Evolutionary conservation across 2,113 vertebrate genomes (phyloP).

Genomic region (Seriola aureovittata): DNA sequence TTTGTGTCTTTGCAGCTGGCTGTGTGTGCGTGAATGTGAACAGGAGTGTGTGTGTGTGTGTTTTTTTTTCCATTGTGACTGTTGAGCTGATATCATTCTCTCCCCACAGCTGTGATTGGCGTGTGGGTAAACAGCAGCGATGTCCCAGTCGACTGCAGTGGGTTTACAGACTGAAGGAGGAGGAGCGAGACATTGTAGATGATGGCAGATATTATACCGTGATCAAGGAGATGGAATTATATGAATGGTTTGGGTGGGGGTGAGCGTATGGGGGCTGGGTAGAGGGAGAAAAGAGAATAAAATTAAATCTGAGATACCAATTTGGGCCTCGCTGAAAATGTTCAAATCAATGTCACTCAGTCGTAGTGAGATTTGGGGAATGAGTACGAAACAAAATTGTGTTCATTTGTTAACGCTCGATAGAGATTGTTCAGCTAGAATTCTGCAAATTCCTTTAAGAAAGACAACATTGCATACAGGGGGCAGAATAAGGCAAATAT

Average conservation of each 20-base stretch:
- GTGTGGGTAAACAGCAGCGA: conserved; percentile 55
- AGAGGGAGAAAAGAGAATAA: neutral
- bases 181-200: neutral
- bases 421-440: neutral
- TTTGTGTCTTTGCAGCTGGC: neutral
- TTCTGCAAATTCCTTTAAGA: neutral
- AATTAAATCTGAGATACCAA: neutral
- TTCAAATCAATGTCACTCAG: neutral
- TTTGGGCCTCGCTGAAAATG: neutral
- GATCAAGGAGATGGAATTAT: conserved; percentile 9
- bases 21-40: neutral
- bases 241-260: neutral
- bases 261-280: no score
- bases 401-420: neutral
- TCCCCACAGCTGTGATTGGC: conserved; percentile 57
- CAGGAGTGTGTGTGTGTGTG: conserved; percentile 11
- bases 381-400: neutral
- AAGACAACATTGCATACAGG: neutral
- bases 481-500: neutral
- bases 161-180: conserved; percentile 28
- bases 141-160: conserved; percentile 17
- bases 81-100: conserved; percentile 42
- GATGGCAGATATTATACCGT: neutral
- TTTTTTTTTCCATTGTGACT: conserved; percentile 34
- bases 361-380: neutral